A percentile compares a stretch with the other conserved stretches of the same genome.
Evolutionary conservation across 2,888 invertebrate species (phyloP).

Genomic region (Adela reaumurella): DNA sequence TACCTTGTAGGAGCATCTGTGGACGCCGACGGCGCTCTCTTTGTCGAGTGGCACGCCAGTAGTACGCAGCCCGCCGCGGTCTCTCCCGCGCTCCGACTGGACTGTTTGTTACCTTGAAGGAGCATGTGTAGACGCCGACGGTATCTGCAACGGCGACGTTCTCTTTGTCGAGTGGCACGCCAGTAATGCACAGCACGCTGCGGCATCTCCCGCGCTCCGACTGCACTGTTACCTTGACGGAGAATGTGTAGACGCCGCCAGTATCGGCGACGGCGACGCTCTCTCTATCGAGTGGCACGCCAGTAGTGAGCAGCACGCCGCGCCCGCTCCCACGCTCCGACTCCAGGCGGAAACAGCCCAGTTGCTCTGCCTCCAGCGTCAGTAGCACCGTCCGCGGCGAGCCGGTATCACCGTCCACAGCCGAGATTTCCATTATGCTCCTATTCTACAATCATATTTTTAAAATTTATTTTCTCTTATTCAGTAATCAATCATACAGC

Average conservation of each 20-base stretch:
- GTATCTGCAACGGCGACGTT: slow-evolving; percentile 68
- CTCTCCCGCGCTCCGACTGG: slow-evolving; percentile 50
- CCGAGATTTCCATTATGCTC: slow-evolving; percentile 67
- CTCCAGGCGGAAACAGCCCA: slow-evolving; percentile 64
- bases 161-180: slow-evolving; percentile 74
- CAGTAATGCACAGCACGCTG: no score
- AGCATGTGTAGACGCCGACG: slow-evolving; percentile 71
- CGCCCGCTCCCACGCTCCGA: slow-evolving; percentile 52
- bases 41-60: slow-evolving; percentile 66
- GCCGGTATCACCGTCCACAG: slow-evolving; percentile 79
- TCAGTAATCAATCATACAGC: no score
- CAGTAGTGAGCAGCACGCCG: slow-evolving; percentile 60
- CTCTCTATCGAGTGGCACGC: slow-evolving; percentile 69
- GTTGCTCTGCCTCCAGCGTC: slow-evolving; percentile 64
- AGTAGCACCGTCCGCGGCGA: slow-evolving; percentile 65
- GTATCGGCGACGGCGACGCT: slow-evolving; percentile 69
- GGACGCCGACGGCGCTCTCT: slow-evolving; percentile 72
- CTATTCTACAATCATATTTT: no score
- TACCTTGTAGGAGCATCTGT: slow-evolving; percentile 61
- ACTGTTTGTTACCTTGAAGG: no score
- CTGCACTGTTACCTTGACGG: slow-evolving; percentile 35
- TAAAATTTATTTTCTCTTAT: no score
- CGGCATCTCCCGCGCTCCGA: slow-evolving; percentile 50
- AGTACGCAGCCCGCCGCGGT: slow-evolving; percentile 59
- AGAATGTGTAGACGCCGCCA: slow-evolving; percentile 74